Evolutionary conservation across 2,888 invertebrate species (phyloP).

Genomic region (Hofmannophila pseudospretella): DNA sequence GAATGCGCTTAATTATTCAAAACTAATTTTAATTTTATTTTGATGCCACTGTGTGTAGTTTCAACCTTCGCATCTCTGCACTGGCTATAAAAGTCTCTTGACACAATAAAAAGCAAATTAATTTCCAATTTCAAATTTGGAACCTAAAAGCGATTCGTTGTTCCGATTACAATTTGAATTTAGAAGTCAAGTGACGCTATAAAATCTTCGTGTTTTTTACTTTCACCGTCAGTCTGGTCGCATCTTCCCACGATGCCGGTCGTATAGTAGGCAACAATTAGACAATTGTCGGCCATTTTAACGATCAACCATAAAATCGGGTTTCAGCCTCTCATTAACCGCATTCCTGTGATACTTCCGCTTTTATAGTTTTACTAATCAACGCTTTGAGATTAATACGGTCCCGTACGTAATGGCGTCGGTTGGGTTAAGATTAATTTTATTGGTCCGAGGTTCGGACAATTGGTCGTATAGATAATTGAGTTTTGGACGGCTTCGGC

Average conservation of each 20-base stretch:
- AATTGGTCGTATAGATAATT: slow-evolving; percentile 76
- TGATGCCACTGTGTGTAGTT: slow-evolving; percentile 8
- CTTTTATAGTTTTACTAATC: slow-evolving; percentile 78
- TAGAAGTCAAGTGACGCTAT: slow-evolving; percentile 60
- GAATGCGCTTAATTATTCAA: slow-evolving; percentile 9
- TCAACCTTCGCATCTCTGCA: slow-evolving; percentile 10
- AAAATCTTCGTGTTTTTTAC: slow-evolving; percentile 54
- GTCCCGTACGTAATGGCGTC: slow-evolving; percentile 68
- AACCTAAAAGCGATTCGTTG: slow-evolving; percentile 66
- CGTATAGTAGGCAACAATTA: slow-evolving; percentile 71
- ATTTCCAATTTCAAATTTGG: slow-evolving; percentile 40
- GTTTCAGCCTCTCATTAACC: slow-evolving; percentile 74
- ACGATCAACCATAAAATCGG: slow-evolving; percentile 72
- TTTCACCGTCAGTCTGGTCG: slow-evolving; percentile 62
- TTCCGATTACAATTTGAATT: slow-evolving; percentile 59
- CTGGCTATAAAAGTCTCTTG: slow-evolving; percentile 26
- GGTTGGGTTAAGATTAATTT: slow-evolving; percentile 69
- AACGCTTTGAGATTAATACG: slow-evolving; percentile 73
- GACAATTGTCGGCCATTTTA: slow-evolving; percentile 76
- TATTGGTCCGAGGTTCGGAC: slow-evolving; percentile 63
- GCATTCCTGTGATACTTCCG: slow-evolving; percentile 77
- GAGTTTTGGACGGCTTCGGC: slow-evolving; percentile 57
- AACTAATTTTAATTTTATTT: slow-evolving; percentile 9
- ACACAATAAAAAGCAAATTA: slow-evolving; percentile 52
- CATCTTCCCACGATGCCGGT: slow-evolving; percentile 70